Evolutionary conservation across 1,140 invertebrate genomes (phyloP).

Genomic region (Cotesia glomerata): DNA sequence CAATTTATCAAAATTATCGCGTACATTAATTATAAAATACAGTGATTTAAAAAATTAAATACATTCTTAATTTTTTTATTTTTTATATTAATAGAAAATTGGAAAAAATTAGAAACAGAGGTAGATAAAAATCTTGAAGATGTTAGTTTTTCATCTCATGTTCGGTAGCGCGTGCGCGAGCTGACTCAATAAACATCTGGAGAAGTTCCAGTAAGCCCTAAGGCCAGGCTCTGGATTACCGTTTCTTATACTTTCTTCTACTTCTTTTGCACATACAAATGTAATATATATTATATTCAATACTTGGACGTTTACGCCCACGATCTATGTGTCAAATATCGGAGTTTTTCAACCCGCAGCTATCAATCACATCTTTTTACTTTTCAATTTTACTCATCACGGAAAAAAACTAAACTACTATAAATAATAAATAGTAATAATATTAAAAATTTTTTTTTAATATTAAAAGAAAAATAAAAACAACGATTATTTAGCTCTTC

Average conservation of each 20-base stretch:
- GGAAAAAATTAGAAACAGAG: conserved; percentile 31
- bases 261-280: not conserved
- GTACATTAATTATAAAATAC: too few relatives aligned
- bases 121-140: conserved; percentile 39
- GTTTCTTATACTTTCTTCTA: conserved; percentile 51
- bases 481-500: too few relatives aligned
- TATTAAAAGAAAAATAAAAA: too few relatives aligned
- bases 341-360: conserved; percentile 8
- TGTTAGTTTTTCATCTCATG: conserved; percentile 21
- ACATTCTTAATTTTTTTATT: too few relatives aligned
- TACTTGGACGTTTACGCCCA: conserved; percentile 14
- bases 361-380: not conserved
- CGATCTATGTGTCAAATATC: not conserved
- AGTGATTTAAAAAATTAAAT: too few relatives aligned
- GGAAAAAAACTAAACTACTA: too few relatives aligned
- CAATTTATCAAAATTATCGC: too few relatives aligned
- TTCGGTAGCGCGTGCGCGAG: conserved; percentile 49
- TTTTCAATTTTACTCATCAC: too few relatives aligned
- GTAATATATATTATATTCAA: conserved; percentile 41
- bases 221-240: conserved; percentile 57
- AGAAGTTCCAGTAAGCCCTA: conserved; percentile 54
- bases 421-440: too few relatives aligned
- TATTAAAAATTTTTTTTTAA: too few relatives aligned
- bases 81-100: conserved; percentile 14
- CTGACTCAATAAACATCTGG: conserved; percentile 59